Evolutionary conservation across 2,113 vertebrate species (phyloP).

Genomic region (Tachysurus fulvidraco): DNA sequence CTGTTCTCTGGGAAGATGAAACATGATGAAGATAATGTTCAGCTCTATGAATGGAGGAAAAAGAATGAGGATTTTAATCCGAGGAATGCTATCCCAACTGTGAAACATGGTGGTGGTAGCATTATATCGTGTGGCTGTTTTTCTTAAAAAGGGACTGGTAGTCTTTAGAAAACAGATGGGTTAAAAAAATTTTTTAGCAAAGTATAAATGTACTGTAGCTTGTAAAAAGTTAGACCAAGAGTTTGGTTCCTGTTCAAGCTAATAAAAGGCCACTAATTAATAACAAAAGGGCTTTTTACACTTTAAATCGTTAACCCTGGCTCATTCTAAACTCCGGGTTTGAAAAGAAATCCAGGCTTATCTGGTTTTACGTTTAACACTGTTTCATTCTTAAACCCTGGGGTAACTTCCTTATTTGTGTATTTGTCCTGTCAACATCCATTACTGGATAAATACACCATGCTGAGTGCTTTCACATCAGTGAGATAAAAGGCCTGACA

Average conservation of each 20-base stretch:
- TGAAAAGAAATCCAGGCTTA: no score
- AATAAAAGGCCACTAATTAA: not conserved
- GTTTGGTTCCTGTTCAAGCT: not conserved
- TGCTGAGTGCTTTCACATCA: no score
- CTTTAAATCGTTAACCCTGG: no score
- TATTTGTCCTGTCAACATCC: no score
- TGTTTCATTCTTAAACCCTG: no score
- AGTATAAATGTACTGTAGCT: not conserved
- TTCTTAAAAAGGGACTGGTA: not conserved
- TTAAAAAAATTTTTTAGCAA: not conserved
- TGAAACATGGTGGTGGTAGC: not conserved
- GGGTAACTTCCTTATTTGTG: no score
- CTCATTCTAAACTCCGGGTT: no score
- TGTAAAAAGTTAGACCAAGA: not conserved
- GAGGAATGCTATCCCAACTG: not conserved
- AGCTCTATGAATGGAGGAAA: not conserved
- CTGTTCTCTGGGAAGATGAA: not conserved
- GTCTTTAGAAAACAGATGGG: not conserved
- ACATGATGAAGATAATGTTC: not conserved
- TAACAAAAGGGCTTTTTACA: not conserved
- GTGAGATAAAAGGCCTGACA: no score
- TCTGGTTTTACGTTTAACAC: no score
- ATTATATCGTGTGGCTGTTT: not conserved
- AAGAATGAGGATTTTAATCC: not conserved
- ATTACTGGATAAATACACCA: no score